phyloP scores from a whole-genome alignment of 1,140 invertebrate species.

The Myzus persicae region DNA sequence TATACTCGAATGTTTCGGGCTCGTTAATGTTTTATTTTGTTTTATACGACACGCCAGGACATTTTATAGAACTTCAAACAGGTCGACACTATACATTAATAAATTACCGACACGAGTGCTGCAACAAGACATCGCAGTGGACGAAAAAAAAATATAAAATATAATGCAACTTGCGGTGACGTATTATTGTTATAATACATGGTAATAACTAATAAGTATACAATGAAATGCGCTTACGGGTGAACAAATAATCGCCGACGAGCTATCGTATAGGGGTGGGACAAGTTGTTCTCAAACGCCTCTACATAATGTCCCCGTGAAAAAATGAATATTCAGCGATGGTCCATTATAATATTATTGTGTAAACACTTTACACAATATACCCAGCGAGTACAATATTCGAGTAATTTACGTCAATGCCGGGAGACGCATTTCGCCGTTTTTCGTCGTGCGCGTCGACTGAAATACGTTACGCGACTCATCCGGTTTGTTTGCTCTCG shows the following conservation, averaged over 20 bases:
- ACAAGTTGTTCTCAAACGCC: not conserved
- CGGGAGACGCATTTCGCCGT: not conserved
- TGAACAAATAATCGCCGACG: not conserved
- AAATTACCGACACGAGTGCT: not conserved
- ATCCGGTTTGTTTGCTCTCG: not conserved
- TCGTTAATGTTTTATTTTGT: not conserved
- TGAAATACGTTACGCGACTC: not conserved
- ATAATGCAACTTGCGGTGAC: not conserved
- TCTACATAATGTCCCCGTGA: not conserved
- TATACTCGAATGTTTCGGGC: too few relatives aligned
- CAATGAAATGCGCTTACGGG: not conserved
- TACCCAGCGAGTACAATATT: not conserved
- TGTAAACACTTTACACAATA: not conserved
- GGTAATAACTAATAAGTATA: too few relatives aligned
- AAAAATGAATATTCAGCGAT: not conserved
- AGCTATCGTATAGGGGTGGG: not conserved
- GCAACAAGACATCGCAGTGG: not conserved
- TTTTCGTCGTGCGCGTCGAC: not conserved
- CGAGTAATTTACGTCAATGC: not conserved
- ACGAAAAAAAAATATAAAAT: not conserved
- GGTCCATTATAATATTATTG: not conserved
- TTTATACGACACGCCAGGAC: not conserved
- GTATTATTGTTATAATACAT: not conserved
- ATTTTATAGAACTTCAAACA: not conserved
- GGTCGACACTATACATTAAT: too few relatives aligned